phyloP scores from a whole-genome alignment of 2,888 invertebrate genomes.

The Drosophila formosana region DNA sequence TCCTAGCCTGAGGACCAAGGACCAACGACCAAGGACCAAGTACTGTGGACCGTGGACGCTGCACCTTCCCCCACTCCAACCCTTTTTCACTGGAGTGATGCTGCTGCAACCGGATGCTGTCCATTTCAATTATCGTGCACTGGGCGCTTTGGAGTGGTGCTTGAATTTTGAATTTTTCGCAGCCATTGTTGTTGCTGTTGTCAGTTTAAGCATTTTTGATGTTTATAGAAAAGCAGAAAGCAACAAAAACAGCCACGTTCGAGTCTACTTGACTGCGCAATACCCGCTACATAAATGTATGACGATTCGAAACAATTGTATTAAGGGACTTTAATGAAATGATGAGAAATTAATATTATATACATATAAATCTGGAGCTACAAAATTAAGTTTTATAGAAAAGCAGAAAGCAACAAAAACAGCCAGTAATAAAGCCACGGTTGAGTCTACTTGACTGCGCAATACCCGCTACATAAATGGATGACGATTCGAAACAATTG shows the following conservation, averaged over 20 bases:
- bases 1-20: slow-evolving; percentile 15
- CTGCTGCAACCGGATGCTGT: slow-evolving; percentile 78
- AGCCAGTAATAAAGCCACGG: too few relatives aligned
- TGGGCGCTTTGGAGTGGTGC: slow-evolving; percentile 74
- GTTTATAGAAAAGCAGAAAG: slow-evolving; percentile 44
- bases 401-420: too few relatives aligned
- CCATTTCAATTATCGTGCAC: slow-evolving; percentile 82
- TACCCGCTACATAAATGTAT: neutral
- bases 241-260: slow-evolving; percentile 6
- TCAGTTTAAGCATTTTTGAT: slow-evolving; percentile 72
- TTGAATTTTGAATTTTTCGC: slow-evolving; percentile 81
- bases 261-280: neutral
- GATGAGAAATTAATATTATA: too few relatives aligned
- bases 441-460: too few relatives aligned
- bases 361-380: too few relatives aligned
- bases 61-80: slow-evolving; percentile 1
- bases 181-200: slow-evolving; percentile 60
- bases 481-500: too few relatives aligned
- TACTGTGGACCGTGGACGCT: neutral
- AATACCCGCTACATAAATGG: too few relatives aligned
- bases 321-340: too few relatives aligned
- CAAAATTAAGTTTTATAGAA: too few relatives aligned
- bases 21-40: neutral
- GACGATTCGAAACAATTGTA: too few relatives aligned
- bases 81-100: neutral